These are phyloP conservation scores for Cryptocephalus moraei DNA, from an alignment of 2,888 invertebrate genomes.

Conservation along the genomic window DNA sequence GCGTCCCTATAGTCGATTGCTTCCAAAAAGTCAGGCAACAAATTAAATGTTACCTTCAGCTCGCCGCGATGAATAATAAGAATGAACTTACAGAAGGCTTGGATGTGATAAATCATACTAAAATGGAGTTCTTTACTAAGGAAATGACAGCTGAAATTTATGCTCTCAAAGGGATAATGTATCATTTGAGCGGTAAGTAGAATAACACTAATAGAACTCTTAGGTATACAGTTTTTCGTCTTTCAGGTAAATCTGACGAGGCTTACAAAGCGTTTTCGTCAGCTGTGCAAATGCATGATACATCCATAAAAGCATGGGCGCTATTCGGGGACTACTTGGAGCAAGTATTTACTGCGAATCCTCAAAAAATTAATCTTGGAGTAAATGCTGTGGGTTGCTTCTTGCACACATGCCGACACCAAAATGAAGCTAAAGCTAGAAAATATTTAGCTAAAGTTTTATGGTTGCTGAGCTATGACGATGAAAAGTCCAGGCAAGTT, in stretches of 20 bases:
- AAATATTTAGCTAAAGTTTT: slow-evolving; percentile 92
- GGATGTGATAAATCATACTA: slow-evolving; percentile 92
- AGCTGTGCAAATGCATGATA: slow-evolving; percentile 87
- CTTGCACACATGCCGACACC: slow-evolving; percentile 89
- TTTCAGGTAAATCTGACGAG: slow-evolving; percentile 71
- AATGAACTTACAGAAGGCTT: slow-evolving; percentile 81
- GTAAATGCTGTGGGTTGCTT: slow-evolving; percentile 90
- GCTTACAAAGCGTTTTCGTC: slow-evolving; percentile 95
- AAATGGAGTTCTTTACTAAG: slow-evolving; percentile 88
- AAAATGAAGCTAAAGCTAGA: slow-evolving; percentile 88
- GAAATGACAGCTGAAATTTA: slow-evolving; percentile 83
- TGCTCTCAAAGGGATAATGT: slow-evolving; percentile 80
- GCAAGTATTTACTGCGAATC: slow-evolving; percentile 73
- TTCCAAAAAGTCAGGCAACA: slow-evolving; percentile 96
- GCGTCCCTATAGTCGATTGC: slow-evolving; percentile 94
- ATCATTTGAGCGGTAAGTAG: slow-evolving; percentile 65
- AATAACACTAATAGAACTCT: not conserved
- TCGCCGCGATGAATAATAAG: slow-evolving; percentile 58
- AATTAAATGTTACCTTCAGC: slow-evolving; percentile 91
- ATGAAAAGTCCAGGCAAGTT: slow-evolving; percentile 52
- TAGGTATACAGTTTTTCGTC: not conserved
- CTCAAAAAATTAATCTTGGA: slow-evolving; percentile 58
- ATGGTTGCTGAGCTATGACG: slow-evolving; percentile 90
- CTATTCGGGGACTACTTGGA: slow-evolving; percentile 96
- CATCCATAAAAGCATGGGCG: slow-evolving; percentile 91